Evolutionary conservation across 1,140 invertebrate genomes (phyloP).

Genomic region (Sitophilus oryzae): DNA sequence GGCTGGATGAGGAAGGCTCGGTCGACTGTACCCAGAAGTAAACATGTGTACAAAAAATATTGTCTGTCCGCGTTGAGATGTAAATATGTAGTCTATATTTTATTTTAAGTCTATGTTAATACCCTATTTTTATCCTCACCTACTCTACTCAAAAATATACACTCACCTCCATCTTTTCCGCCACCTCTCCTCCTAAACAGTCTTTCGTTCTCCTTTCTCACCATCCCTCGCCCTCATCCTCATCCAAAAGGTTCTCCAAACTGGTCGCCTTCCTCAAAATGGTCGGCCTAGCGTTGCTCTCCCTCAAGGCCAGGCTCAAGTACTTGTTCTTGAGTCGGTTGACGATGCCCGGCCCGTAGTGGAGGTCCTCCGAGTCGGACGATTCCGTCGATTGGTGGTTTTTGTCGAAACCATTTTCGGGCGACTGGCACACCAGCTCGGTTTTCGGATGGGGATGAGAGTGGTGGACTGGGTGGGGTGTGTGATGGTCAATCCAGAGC

Average conservation of each 20-base stretch:
- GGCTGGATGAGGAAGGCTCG: too few relatives aligned
- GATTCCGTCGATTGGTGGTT: constrained; percentile 23
- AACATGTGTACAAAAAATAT: too few relatives aligned
- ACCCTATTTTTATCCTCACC: too few relatives aligned
- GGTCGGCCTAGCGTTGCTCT: constrained; percentile 56
- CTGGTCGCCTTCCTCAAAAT: constrained; percentile 71
- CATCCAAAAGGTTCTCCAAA: constrained; percentile 76
- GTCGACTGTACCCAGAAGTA: too few relatives aligned
- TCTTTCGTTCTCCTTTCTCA: constrained; percentile 24
- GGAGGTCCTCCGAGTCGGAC: constrained; percentile 68
- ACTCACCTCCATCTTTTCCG: constrained; percentile 12
- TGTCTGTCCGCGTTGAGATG: too few relatives aligned
- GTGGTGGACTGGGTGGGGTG: background rate
- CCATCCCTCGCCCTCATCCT: constrained; percentile 50
- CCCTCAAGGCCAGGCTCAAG: constrained; percentile 70
- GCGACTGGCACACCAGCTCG: background rate
- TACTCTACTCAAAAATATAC: too few relatives aligned
- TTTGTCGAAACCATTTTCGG: constrained; percentile 21
- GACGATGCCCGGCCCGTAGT: constrained; percentile 88
- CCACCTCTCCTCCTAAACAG: constrained; percentile 13
- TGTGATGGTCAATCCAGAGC: constrained; percentile 27
- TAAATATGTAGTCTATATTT: too few relatives aligned
- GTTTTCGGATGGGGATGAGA: background rate
- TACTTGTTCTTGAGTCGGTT: constrained; percentile 79
- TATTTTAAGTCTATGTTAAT: too few relatives aligned